Base-by-base conservation (phyloP, 2,888 invertebrate species). In the Standfussiana lucernea region DNA sequence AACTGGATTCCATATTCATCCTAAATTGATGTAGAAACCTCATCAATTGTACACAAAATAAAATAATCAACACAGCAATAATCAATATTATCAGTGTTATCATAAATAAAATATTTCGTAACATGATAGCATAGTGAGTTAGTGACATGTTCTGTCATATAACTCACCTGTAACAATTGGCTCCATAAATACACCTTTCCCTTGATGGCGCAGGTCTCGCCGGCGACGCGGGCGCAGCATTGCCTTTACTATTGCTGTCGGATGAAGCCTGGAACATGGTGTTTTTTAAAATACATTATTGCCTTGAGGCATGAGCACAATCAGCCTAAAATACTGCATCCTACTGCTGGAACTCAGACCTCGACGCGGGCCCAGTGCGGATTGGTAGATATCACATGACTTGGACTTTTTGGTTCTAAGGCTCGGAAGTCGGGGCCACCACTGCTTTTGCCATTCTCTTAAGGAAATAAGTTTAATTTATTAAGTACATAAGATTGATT, bases 121-220 rank as follows among this genome's bases (percentile, higher is more conserved):
- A 32, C 69, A 37, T 68, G 13, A 72, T 53, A 32, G 1, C 5
- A 47, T 42, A 47, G 45, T n/a, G n/a, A 37, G 3, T 5, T 37
- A 37, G 37, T 47, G 21, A 47, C n/a, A 28, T 28, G 59, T 32
- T 56, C 21, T 32, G 6, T 37, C 45, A 61, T 4, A 47, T 47
- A 21, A 85, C 84, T 85, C 93, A 97, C 97, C 98, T 97, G 89
- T 97, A 98, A 92, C 98, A 98, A 77, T 93, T 94, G 18, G 93
- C 93, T 80, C 97, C 98, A 91, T 98, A 98, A 93, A 97, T 97
- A 92, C 98, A 98, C 74, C 97, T 95, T 83, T 97, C 97, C 65
- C 97, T 89, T 7, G 80, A 85, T 7, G 72, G 81, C 21, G 68
- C 18, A 4, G 87, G 84, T 53, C 78, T 77, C 13, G 53, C 53